These are phyloP conservation scores for Alces alces DNA, from an alignment of 2,113 vertebrate species.

Conservation along the genomic window DNA sequence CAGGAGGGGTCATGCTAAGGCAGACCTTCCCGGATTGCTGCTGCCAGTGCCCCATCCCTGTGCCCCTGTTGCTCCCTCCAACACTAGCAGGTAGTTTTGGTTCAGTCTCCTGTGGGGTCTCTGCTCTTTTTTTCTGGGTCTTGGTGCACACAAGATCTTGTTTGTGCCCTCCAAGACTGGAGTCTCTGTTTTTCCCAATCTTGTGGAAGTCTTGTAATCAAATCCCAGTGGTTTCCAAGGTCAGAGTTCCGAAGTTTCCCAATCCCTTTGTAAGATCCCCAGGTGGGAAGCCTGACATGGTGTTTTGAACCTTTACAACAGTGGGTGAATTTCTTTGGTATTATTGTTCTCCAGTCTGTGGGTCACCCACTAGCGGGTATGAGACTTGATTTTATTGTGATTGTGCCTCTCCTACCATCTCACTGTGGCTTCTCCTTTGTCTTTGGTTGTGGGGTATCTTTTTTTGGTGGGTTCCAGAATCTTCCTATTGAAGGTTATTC, in stretches of 20 bases:
- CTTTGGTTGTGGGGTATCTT: neutral
- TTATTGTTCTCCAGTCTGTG: neutral
- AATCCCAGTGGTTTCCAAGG: neutral
- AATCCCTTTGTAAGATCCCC: neutral
- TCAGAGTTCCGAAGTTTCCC: neutral
- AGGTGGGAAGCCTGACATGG: neutral
- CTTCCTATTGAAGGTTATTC: neutral
- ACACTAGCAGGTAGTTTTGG: neutral
- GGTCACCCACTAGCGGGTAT: neutral
- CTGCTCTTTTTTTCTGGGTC: neutral
- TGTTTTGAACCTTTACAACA: neutral
- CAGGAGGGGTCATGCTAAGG: neutral
- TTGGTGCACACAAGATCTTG: neutral
- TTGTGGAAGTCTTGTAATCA: neutral
- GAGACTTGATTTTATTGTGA: neutral
- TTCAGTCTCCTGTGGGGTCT: neutral
- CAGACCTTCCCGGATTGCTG: neutral
- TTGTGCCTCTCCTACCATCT: neutral
- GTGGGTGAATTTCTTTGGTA: rapidly evolving
- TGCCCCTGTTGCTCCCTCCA: neutral
- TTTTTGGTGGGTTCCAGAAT: neutral
- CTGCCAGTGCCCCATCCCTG: neutral
- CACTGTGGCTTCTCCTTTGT: neutral
- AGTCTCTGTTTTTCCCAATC: neutral
- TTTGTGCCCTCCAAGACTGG: neutral